Evolutionary conservation across 2,113 vertebrate genomes (phyloP), one percentile per base, ranked within the genome.

Genomic region (Pelecanoides urinatrix): DNA sequence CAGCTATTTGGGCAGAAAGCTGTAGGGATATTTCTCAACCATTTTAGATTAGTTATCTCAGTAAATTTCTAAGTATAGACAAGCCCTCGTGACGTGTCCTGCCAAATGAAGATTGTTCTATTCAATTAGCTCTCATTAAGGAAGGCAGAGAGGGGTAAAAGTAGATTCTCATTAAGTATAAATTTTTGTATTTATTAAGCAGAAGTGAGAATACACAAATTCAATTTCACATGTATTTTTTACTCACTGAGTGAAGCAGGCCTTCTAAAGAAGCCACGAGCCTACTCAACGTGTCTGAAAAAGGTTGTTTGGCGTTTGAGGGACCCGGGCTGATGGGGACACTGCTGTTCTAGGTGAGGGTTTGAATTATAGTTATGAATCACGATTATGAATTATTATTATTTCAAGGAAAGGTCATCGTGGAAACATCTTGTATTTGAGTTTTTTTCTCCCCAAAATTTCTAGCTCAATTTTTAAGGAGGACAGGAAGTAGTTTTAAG

Each of bases 11-110:
- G 80, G 80, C 77, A 91, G 83, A 92, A 97, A 96, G 92, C 96
- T 96, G 94, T 94, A 94, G 96, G 94, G 95, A 97, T 96, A 79
- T 91, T 96, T 96, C 91, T 85, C 80, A 97, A 87, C 83, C 47
- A 84, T 86, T 96, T 94, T 85, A 91, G 88, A 96, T 86, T 89
- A 93, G 90, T 86, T 96, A 65, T 93, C 80, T 91, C 72, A 78
- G 65, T 93, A 94, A 88, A 91, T 95, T 96, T 94, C 96, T 91
- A 97, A 94, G 96, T 94, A 84, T 81, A 96, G 94, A 91, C 68
- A 90, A 91, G 68, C 65, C 68, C 92, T 89, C 19, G 0, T 93
- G 90, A 92, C 93, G 65, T 61, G 52, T 91, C 72, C 76, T 92
- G 94, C 65, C 78, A 94, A 90, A 84, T 52, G 65, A 79, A 94